These are phyloP conservation scores for Aricia artaxerxes DNA, from an alignment of 2,888 invertebrate genomes.

Conservation along the genomic window DNA sequence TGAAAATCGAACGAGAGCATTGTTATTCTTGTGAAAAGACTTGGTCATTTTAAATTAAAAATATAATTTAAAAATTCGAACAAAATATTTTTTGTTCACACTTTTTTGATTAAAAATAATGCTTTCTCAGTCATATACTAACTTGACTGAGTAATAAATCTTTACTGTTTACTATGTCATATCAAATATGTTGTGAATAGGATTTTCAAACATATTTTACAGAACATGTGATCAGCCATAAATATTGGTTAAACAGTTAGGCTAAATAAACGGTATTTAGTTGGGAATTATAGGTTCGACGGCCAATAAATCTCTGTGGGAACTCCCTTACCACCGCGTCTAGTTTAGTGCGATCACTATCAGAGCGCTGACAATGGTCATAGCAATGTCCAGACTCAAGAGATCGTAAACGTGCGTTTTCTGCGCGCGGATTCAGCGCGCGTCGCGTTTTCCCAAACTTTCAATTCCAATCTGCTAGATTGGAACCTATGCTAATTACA, in stretches of 20 bases:
- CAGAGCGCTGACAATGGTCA: constrained; percentile 35
- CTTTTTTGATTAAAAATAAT: too few relatives aligned
- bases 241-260: constrained; percentile 41
- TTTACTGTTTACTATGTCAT: not conserved
- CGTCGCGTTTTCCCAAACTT: too few relatives aligned
- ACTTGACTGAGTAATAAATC: not conserved
- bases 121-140: not conserved
- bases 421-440: too few relatives aligned
- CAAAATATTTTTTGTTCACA: too few relatives aligned
- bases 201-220: not conserved
- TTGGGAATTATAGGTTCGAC: constrained; percentile 42
- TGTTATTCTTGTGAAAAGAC: not conserved
- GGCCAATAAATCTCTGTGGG: constrained; percentile 43
- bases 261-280: constrained; percentile 43
- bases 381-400: not conserved
- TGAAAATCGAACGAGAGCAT: not conserved
- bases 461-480: too few relatives aligned
- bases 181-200: not conserved
- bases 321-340: constrained; percentile 40
- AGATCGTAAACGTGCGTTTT: too few relatives aligned
- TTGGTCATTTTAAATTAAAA: too few relatives aligned
- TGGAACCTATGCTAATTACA: too few relatives aligned
- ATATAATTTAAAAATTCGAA: too few relatives aligned
- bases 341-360: constrained; percentile 53
- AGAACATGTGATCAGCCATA: constrained; percentile 41